phyloP scores from a whole-genome alignment of 2,113 vertebrate genomes.

The Colossoma macropomum region DNA sequence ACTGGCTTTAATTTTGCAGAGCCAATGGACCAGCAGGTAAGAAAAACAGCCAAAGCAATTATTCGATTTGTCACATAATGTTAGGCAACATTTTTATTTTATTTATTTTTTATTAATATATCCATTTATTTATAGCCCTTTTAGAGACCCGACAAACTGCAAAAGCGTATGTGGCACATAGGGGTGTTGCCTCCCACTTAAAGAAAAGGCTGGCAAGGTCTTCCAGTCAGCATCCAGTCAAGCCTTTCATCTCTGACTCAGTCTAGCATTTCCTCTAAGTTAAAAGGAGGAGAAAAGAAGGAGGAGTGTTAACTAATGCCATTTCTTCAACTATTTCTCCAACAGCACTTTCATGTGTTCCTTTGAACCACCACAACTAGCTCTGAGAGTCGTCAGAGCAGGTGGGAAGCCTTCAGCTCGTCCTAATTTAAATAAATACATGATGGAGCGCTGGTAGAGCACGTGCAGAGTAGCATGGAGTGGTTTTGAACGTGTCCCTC shows the following conservation, averaged over 20 bases:
- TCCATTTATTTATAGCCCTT: not conserved
- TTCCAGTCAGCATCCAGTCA: not conserved
- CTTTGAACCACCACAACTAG: not conserved
- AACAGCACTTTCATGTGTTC: conserved; percentile 10
- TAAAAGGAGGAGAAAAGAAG: not conserved
- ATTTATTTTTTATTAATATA: not conserved
- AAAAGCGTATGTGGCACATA: not conserved
- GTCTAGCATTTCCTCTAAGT: not conserved
- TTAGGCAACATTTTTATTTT: not conserved
- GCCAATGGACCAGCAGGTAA: too few relatives aligned
- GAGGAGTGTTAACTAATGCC: not conserved
- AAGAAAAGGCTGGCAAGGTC: not conserved
- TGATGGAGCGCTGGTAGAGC: not conserved
- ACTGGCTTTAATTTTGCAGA: too few relatives aligned
- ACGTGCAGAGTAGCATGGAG: not conserved
- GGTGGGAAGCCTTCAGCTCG: not conserved
- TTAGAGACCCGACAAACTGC: not conserved
- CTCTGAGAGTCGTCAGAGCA: not conserved
- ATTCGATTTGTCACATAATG: too few relatives aligned
- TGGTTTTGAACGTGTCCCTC: not conserved
- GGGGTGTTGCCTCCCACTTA: not conserved
- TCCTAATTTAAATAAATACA: not conserved
- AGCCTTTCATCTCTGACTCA: conserved; percentile 1
- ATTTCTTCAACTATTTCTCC: conserved; percentile 7
- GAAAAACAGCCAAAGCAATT: too few relatives aligned